phyloP scores from a whole-genome alignment of 2,113 vertebrate species.

The Ramphastos sulfuratus region DNA sequence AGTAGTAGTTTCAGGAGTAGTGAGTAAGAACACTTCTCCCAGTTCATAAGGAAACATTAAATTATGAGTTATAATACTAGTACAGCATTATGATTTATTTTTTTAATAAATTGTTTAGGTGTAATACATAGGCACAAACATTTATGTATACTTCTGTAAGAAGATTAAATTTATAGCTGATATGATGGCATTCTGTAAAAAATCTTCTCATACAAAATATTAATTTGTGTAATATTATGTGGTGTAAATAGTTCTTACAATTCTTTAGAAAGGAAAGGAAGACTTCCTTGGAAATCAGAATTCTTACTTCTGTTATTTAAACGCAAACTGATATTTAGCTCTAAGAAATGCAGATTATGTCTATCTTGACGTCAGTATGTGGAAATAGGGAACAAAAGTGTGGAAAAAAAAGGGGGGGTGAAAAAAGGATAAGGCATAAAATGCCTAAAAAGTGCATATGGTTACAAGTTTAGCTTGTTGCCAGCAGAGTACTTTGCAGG shows the following conservation, averaged over 20 bases:
- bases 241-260: background rate
- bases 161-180: slow-evolving; percentile 47
- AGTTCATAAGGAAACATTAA: slow-evolving; percentile 1
- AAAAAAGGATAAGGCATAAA: background rate
- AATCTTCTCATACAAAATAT: slow-evolving; percentile 4
- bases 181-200: slow-evolving; percentile 30
- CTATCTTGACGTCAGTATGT: slow-evolving; percentile 1
- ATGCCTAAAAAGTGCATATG: background rate
- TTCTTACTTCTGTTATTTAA: background rate
- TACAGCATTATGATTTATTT: slow-evolving; percentile 2
- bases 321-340: background rate
- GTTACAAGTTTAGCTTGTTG: background rate
- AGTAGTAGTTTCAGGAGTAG: slow-evolving; percentile 29
- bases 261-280: slow-evolving; percentile 40
- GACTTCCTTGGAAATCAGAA: slow-evolving; percentile 27
- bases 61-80: background rate
- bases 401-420: background rate
- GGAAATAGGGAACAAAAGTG: slow-evolving; percentile 24
- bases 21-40: slow-evolving; percentile 16
- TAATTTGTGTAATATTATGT: background rate
- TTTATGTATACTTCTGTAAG: slow-evolving; percentile 18
- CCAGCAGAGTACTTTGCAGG: background rate
- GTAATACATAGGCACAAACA: slow-evolving; percentile 18
- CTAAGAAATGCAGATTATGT: background rate
- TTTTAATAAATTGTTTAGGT: slow-evolving; percentile 26